Evolutionary conservation across 2,113 vertebrate genomes (phyloP), one percentile per base, ranked within the genome.

Genomic region (Polypterus bichir): DNA sequence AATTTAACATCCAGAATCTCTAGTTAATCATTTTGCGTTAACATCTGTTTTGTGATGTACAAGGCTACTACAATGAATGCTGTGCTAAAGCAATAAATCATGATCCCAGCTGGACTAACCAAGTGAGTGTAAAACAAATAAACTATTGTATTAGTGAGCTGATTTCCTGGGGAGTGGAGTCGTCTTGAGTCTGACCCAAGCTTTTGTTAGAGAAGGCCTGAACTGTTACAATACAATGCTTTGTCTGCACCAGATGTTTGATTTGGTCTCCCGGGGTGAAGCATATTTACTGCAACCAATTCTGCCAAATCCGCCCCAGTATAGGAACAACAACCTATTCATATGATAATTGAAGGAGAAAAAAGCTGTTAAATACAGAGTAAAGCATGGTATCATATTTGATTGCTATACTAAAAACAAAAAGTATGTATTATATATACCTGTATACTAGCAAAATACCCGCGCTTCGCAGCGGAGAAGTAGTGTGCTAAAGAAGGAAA

Each of bases 121-220:
- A 65, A 74, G 75, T 70, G 77, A 66, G 62, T 59, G 54, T 58
- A 68, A 66, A 68, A 79, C 76, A 79, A 68, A 65, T 61, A 63
- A 64, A 67, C 71, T 77, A 76, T 77, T 79, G 70, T 76, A 49
- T 64, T 67, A 66, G 66, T 69, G 70, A 71, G 74, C 69, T 53
- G 73, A 76, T 74, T 79, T 74, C 73, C 63, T 74, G 69, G 66
- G 67, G 65, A 66, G 60, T 55, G 47, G 4, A 47, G 57, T 59
- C 57, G 57, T 59, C 57, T 64, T 58, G 54, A 64, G 11, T 9
- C 58, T 47, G 57, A 64, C 57, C 57, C 52, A 45, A 27, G 8
- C 63, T 64, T 59, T 64, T 59, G 53, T 52, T 52, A 59, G 54
- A 51, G 49, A 51, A 59, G 45, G 49, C 27, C 58, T 9, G 53